Percentiles rank a stretch among this genome's conserved stretches.
Conservation (phyloP, 2,113 vertebrate species). For the Apus apus region DNA sequence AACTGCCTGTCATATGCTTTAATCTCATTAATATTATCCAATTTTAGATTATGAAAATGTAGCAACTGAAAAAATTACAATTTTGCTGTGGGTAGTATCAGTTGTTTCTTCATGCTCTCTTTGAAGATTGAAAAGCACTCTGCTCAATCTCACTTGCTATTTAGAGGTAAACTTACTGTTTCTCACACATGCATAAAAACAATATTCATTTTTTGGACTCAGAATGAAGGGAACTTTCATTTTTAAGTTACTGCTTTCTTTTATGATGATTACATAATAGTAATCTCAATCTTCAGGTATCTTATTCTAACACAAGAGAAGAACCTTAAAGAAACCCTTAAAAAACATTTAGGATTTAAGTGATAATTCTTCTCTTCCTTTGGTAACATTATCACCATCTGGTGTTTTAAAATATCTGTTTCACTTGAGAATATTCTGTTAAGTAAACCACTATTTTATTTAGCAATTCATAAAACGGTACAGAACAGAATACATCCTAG, state of each 20-base stretch:
- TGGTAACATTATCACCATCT: neutral
- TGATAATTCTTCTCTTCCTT: neutral
- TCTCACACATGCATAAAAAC: neutral
- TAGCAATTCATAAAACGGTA: neutral
- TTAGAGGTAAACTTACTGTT: neutral
- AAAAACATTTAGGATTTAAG: neutral
- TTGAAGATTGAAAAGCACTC: neutral
- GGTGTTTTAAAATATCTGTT: neutral
- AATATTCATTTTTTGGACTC: neutral
- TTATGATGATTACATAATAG: neutral
- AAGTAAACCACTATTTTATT: conserved; percentile 1
- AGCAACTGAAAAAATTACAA: neutral
- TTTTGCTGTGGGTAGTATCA: neutral
- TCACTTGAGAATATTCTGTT: neutral
- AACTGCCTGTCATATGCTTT: neutral
- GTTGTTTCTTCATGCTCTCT: neutral
- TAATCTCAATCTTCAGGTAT: neutral
- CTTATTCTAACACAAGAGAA: neutral
- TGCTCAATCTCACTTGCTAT: neutral
- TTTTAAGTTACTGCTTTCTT: neutral
- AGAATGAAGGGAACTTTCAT: neutral
- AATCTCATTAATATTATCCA: neutral
- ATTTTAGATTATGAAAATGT: neutral
- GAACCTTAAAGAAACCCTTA: neutral
- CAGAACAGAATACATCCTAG: neutral